These are phyloP conservation scores for Tachyglossus aculeatus DNA, from an alignment of 2,797 vertebrate species.

Conservation along the genomic window DNA sequence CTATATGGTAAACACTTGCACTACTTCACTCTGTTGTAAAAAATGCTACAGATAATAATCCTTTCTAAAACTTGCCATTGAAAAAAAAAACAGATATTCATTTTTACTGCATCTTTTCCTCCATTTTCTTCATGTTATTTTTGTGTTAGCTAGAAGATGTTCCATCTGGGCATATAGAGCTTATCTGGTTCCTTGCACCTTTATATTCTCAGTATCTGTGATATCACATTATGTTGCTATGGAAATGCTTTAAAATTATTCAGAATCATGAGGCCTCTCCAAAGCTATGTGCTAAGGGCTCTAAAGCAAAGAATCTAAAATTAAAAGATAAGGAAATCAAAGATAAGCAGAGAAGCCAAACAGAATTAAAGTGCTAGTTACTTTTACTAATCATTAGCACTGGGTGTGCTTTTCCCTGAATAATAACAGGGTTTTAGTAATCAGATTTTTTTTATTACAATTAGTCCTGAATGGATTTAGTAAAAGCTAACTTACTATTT, in stretches of 20 bases:
- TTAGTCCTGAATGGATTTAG: neutral
- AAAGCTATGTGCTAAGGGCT: conserved; percentile 53
- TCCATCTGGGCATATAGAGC: neutral
- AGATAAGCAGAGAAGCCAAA: conserved; percentile 34
- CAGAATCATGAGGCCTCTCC: conserved; percentile 44
- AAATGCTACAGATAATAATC: no score
- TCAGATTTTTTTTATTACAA: no score
- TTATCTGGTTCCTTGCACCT: conserved; percentile 29
- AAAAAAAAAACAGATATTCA: neutral
- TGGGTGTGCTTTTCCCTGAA: neutral
- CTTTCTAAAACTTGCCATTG: no score
- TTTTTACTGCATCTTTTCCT: no score
- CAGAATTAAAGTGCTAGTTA: neutral
- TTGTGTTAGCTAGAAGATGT: neutral
- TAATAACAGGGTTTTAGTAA: neutral
- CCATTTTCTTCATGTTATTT: conserved; percentile 5
- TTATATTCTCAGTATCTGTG: conserved; percentile 48
- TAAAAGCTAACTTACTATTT: no score
- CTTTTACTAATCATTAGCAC: neutral
- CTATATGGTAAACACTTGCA: no score
- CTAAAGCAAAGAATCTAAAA: conserved; percentile 5
- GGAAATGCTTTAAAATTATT: conserved; percentile 66
- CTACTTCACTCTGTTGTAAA: no score
- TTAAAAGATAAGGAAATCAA: conserved; percentile 24
- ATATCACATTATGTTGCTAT: conserved; percentile 64